These are phyloP conservation scores for Andrena trimmerana DNA, from an alignment of 2,888 invertebrate genomes.

Conservation along the genomic window DNA sequence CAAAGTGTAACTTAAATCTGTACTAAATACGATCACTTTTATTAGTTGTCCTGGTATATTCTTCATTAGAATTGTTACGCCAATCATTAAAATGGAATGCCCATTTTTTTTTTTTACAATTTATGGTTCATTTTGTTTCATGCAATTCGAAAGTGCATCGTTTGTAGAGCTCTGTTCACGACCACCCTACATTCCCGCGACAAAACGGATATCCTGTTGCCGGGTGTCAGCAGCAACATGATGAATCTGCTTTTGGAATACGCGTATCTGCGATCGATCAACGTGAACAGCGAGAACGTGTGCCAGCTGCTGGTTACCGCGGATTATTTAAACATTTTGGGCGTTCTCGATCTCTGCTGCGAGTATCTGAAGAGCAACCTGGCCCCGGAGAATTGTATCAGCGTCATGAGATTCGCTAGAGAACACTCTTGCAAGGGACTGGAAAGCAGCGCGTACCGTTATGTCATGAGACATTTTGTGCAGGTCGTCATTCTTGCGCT, in stretches of 20 bases:
- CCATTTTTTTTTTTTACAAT: background rate
- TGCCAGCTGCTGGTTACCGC: conserved; percentile 93
- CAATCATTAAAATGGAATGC: background rate
- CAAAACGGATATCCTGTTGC: conserved; percentile 90
- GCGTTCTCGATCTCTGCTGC: conserved; percentile 93
- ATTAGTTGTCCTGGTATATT: no score
- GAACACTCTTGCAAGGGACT: conserved; percentile 91
- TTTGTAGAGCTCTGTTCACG: conserved; percentile 91
- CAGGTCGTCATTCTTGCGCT: conserved; percentile 80
- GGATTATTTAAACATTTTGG: conserved; percentile 94
- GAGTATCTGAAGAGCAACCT: conserved; percentile 90
- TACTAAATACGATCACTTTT: no score
- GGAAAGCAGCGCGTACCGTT: conserved; percentile 89
- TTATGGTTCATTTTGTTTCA: background rate
- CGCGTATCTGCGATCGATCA: conserved; percentile 93
- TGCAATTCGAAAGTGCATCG: background rate
- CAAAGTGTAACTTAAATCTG: no score
- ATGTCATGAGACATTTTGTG: conserved; percentile 91
- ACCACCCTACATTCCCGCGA: conserved; percentile 90
- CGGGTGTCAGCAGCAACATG: conserved; percentile 91
- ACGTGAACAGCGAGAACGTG: conserved; percentile 92
- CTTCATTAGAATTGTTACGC: no score
- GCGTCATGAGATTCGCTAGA: conserved; percentile 93
- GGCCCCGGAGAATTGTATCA: conserved; percentile 92
- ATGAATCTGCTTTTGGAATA: conserved; percentile 93